Conservation (phyloP, 2,113 vertebrate species). For the Barnardius zonarius region DNA sequence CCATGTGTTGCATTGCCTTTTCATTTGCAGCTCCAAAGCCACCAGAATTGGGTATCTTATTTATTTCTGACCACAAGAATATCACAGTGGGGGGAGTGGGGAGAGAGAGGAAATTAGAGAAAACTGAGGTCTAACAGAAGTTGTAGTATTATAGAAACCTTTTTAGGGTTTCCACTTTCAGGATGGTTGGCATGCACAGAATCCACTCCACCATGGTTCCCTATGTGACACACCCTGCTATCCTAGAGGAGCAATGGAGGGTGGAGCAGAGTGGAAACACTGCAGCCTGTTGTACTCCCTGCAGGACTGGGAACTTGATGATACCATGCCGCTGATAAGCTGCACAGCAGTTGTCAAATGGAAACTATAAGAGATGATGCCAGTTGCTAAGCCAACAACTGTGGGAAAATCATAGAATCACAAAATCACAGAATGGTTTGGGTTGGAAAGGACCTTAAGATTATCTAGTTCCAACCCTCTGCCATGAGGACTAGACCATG, state of each 20-base stretch:
- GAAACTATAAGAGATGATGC: neutral
- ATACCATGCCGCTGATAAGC: neutral
- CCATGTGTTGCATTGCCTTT: neutral
- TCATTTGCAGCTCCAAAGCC: neutral
- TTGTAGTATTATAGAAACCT: neutral
- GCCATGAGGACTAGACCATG: neutral
- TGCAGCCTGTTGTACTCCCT: neutral
- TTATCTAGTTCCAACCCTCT: neutral
- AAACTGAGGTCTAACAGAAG: neutral
- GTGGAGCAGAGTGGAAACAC: neutral
- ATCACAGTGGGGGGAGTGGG: neutral
- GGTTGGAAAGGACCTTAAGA: neutral
- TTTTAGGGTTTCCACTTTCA: neutral
- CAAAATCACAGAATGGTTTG: neutral
- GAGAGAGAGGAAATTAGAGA: neutral
- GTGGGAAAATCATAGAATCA: neutral
- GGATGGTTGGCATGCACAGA: neutral
- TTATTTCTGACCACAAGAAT: neutral
- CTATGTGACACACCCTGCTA: neutral
- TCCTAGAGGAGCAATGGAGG: neutral
- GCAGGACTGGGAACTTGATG: neutral
- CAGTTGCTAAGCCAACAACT: neutral
- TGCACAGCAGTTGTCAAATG: neutral
- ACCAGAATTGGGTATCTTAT: neutral
- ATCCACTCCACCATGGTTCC: neutral